Evolutionary conservation across 2,888 invertebrate genomes (phyloP), one percentile per base, ranked within the genome.

Genomic region (Leucophenga montana): DNA sequence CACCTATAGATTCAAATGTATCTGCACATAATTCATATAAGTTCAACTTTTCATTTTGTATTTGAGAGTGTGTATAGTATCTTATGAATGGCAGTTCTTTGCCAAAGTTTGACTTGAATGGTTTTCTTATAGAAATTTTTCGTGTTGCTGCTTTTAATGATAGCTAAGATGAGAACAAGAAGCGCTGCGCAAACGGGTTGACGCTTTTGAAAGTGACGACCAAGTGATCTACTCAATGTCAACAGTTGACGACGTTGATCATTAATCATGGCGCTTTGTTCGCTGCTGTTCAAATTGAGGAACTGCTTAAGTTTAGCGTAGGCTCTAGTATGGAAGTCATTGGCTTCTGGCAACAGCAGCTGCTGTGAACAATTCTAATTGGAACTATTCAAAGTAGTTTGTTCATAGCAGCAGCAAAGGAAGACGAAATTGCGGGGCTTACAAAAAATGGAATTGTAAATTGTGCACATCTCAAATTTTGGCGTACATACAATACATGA

Each of bases 311-410:
- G 57, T 11, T 57, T 57, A 57, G 14, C 22, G n/a, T 39, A 18
- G 39, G 16, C 33, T n/a, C 33, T 44, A 33, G 22, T 20, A 6
- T 65, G 72, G 66, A 73, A 68, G 48, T 22, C 62, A 72, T 74
- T 64, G 75, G 18, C 62, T 48, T 48, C 62, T 20, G 22, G 27
- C 27, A 27, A 27, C 27, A 27, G 27, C 27, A 3, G 27, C 27
- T 27, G 27, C 27, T 73, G 68, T 71, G 67, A 67, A 71, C 79
- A 77, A 83, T 85, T 80, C 84, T 85, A 83, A 83, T 85, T 83
- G 81, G 80, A 73, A 75, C 78, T 76, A 85, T 85, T 84, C 78
- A 84, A 73, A 46, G 70, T 39, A 67, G 53, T 54, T 53, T 64
- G 69, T 69, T 57, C 57, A 64, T 69, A 68, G 61, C 27, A 14